Base-by-base conservation (phyloP, 35 echinoderm and acorn worm genomes). In the Apostichopus parvimensis region DNA sequence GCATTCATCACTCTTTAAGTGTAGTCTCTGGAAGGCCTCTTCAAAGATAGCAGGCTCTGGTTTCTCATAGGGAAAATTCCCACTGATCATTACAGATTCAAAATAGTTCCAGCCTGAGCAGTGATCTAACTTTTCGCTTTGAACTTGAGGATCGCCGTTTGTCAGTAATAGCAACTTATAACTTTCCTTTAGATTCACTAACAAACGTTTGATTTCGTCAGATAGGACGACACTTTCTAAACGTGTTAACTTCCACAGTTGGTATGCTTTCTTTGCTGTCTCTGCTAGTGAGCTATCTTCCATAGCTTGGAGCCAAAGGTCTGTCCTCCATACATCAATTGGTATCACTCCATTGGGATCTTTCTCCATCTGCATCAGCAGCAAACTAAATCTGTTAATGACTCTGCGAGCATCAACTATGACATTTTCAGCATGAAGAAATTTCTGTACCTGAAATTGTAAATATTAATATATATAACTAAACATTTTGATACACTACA, bases 11-110 rank as follows among this genome's bases (percentile, higher is more conserved):
- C 87, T 45, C 20, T 59, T 45, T 17, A 91, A 89, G 8, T 87
- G 79, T 18, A 99, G 90, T 77, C 92, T 75, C 80, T 94, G 79
- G 80, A 94, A 94, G 22, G 97, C 93, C 15, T 87, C 85, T 28
- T 94, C 91, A 91, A 94, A 96, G 62, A 99, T 99, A 8, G 97
- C 92, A 9, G 88, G 79, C 78, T 99, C 84, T 9, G 97, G 97
- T 70, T 99, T 99, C 8, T 95, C 88, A 77, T 94, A 93, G 13
- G 79, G 87, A 60, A 96, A 92, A 68, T 99, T 95, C 3, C 95
- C 97, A 76, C 97, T 99, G 68, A 99, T 93, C 54, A 99, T 91
- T 71, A 99, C 95, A 59, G 88, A 86, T 84, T 96, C 95, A 93
- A 99, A 99, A 92, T 92, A 99, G 13, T 94, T 80, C 87, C 92